A percentile compares a stretch with the other conserved stretches of the same genome.
phyloP scores from a whole-genome alignment of 2,797 vertebrate species.

The Percopsis omiscomaycus region DNA sequence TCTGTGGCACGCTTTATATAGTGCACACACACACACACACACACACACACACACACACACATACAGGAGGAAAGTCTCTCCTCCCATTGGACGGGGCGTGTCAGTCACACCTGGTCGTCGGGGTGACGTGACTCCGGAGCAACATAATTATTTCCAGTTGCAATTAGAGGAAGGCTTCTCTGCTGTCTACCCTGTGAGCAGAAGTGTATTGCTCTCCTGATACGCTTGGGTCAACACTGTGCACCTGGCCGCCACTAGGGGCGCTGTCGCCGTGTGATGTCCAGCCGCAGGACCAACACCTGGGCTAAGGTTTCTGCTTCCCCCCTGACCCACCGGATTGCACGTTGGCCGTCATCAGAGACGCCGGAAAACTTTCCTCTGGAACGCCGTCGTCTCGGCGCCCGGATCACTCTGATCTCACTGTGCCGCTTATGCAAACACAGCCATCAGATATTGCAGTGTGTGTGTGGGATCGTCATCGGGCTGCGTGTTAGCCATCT shows the following conservation, averaged over 20 bases:
- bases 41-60: conserved; percentile 37
- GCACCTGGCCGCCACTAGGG: conserved; percentile 79
- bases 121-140: conserved; percentile 57
- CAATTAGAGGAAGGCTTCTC: conserved; percentile 71
- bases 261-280: conserved; percentile 80
- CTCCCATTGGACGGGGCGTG: conserved; percentile 52
- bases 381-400: no score
- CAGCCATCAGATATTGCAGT: no score
- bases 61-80: conserved; percentile 54
- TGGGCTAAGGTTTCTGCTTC: conserved; percentile 72
- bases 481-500: no score
- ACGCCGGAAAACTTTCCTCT: no score
- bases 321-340: conserved; percentile 48
- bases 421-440: conserved; percentile 8
- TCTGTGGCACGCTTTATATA: background rate
- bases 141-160: conserved; percentile 81
- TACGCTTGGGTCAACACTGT: conserved; percentile 76
- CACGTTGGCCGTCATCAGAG: no score
- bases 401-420: conserved; percentile 36
- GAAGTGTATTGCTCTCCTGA: conserved; percentile 67
- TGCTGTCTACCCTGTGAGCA: conserved; percentile 45
- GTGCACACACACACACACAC: conserved; percentile 7
- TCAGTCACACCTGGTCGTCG: conserved; percentile 69
- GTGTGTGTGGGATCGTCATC: no score
- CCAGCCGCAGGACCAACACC: conserved; percentile 64